These are phyloP conservation scores for Rutpela maculata DNA, from an alignment of 2,888 invertebrate genomes.

Conservation along the genomic window DNA sequence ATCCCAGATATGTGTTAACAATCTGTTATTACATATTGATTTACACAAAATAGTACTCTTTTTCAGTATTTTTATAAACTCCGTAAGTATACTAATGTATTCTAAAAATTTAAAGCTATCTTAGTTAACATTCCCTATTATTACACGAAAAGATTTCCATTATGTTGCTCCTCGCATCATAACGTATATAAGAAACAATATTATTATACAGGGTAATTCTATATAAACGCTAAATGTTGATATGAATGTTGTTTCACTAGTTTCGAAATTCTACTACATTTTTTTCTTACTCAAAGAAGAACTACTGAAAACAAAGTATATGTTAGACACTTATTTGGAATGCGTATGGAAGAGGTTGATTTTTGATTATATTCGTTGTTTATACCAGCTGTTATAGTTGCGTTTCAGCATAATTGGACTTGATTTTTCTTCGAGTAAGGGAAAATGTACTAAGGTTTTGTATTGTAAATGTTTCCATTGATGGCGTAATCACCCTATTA, in stretches of 20 bases:
- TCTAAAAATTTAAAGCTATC: not conserved
- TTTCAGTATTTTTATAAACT: not conserved
- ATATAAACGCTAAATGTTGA: not conserved
- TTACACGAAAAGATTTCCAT: not conserved
- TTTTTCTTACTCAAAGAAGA: not conserved
- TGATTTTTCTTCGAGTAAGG: not conserved
- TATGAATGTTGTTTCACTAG: conserved; percentile 1
- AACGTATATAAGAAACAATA: not conserved
- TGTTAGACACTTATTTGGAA: too few relatives aligned
- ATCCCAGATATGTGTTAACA: not conserved
- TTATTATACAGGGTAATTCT: conserved; percentile 4
- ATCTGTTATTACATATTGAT: not conserved
- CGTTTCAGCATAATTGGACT: not conserved
- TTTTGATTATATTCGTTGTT: too few relatives aligned
- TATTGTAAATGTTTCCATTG: not conserved
- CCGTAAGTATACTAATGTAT: not conserved
- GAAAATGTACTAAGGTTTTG: not conserved
- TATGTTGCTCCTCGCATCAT: not conserved
- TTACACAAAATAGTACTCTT: not conserved
- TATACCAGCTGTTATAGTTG: not conserved
- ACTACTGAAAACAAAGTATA: not conserved
- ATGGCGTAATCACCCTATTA: not conserved
- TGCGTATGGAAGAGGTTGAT: too few relatives aligned
- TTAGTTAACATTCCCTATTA: not conserved
- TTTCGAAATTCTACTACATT: not conserved